Conservation (phyloP, 23 tunicate genomes). For the Pegea sp. region DNA sequence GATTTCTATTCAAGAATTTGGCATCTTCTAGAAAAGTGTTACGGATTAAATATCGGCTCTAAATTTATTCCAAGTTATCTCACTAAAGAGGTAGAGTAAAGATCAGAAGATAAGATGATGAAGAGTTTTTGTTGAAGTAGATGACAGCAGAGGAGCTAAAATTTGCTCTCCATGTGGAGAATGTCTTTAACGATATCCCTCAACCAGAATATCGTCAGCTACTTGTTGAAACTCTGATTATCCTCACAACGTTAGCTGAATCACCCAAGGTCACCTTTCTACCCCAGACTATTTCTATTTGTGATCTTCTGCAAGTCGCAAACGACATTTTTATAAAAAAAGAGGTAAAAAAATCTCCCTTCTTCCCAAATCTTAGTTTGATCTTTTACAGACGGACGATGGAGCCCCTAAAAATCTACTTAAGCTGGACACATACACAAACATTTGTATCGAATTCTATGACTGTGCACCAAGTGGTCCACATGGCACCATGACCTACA, state of each 20-base stretch:
- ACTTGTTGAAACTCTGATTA: conserved; percentile 66
- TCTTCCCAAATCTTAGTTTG: background rate
- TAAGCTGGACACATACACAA: conserved; percentile 13
- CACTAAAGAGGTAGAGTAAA: conserved; percentile 41
- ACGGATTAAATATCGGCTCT: conserved; percentile 48
- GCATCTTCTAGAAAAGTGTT: conserved; percentile 66
- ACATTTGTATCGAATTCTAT: conserved; percentile 60
- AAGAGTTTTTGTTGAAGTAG: conserved; percentile 4
- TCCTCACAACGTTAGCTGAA: conserved; percentile 51
- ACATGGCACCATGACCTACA: conserved; percentile 83
- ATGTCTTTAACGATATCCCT: conserved; percentile 69
- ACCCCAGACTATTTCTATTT: conserved; percentile 44
- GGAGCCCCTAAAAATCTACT: conserved; percentile 35
- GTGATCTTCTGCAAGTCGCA: conserved; percentile 26
- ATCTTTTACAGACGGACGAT: conserved; percentile 8
- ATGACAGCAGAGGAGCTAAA: conserved; percentile 89
- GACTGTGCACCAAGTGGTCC: conserved; percentile 96
- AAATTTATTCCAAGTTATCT: conserved; percentile 63
- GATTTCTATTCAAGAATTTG: conserved; percentile 69
- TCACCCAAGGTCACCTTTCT: conserved; percentile 37
- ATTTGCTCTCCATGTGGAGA: conserved; percentile 85
- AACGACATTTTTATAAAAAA: conserved; percentile 48
- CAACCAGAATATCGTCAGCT: conserved; percentile 92
- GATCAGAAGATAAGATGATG: background rate
- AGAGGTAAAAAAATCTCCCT: conserved; percentile 15